Conservation (phyloP, 2,113 vertebrate species). For the Dendropsophus ebraccatus region DNA sequence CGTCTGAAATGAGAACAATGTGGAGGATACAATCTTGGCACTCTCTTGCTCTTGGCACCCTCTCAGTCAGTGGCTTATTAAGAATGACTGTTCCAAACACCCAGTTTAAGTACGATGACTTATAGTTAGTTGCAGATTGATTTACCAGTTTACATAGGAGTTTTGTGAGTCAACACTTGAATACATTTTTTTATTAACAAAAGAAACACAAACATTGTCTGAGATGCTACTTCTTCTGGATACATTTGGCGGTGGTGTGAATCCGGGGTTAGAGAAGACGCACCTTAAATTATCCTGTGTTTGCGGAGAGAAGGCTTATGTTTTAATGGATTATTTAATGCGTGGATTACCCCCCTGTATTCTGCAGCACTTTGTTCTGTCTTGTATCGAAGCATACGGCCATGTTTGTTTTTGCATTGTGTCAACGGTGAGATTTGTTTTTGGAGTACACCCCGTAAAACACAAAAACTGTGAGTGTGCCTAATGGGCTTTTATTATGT, state of each 20-base stretch:
- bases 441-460: not conserved
- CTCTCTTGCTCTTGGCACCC: not conserved
- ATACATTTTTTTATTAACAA: not conserved
- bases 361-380: not conserved
- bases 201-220: slow-evolving; percentile 12
- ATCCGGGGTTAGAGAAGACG: slow-evolving; percentile 14
- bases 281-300: slow-evolving; percentile 40
- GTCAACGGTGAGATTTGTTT: not conserved
- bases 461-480: not conserved
- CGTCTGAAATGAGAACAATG: not conserved
- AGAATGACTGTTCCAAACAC: not conserved
- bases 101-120: not conserved
- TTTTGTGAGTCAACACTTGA: slow-evolving; percentile 17
- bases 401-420: not conserved
- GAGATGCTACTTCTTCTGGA: slow-evolving; percentile 34
- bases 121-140: slow-evolving; percentile 7
- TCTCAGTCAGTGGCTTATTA: not conserved
- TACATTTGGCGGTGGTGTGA: slow-evolving; percentile 1
- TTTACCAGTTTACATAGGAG: slow-evolving; percentile 17
- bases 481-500: not conserved
- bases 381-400: slow-evolving; percentile 3
- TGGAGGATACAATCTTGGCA: not conserved
- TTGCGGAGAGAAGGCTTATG: slow-evolving; percentile 12
- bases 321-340: slow-evolving; percentile 10
- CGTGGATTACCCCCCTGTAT: not conserved